Percentiles rank a stretch among this genome's conserved stretches.
phyloP scores from a whole-genome alignment of 2,113 vertebrate species.

The Recurvirostra avosetta region DNA sequence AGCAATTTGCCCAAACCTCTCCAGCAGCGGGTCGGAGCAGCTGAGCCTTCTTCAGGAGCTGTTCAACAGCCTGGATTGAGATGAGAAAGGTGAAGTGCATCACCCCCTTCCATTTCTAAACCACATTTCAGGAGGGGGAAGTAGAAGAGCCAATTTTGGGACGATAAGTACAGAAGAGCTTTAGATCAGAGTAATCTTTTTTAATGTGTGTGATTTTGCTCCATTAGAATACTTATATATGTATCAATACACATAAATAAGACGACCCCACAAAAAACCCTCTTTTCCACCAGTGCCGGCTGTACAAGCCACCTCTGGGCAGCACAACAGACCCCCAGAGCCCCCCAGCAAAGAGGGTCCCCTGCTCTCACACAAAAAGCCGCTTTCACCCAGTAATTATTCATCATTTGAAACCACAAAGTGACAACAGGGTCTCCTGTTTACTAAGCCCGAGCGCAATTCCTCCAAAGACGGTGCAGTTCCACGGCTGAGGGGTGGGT shows the following conservation, averaged over 20 bases:
- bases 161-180: background rate
- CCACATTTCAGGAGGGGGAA: too few relatives aligned
- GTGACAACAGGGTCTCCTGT: rapidly evolving
- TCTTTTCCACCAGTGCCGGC: rapidly evolving
- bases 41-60: background rate
- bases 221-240: background rate
- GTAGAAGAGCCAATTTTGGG: background rate
- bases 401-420: background rate
- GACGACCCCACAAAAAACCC: rapidly evolving
- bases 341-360: background rate
- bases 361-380: background rate
- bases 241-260: too few relatives aligned
- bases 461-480: background rate
- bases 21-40: background rate
- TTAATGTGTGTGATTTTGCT: rapidly evolving
- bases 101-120: background rate
- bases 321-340: rapidly evolving
- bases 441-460: rapidly evolving
- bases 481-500: background rate
- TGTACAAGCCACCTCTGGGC: background rate
- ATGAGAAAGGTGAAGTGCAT: background rate
- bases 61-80: background rate
- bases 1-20: background rate
- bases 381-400: background rate
- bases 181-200: background rate